Evolutionary conservation across 2,797 vertebrate genomes (phyloP).

Genomic region (Naso thynnoides): DNA sequence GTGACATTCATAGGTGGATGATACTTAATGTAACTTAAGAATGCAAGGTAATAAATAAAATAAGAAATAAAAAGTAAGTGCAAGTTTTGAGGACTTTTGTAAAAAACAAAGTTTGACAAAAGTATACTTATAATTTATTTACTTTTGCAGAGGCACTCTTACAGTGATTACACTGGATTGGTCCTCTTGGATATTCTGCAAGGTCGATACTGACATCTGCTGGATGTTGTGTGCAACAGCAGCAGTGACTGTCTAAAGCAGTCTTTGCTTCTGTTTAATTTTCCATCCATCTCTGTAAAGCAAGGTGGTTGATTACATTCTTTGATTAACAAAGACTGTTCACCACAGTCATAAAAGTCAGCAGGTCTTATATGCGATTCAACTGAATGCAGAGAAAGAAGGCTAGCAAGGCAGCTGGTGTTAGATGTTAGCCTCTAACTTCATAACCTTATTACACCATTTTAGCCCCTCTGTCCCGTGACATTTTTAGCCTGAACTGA

Average conservation of each 20-base stretch:
- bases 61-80: background rate
- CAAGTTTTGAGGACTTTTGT: background rate
- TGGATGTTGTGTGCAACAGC: slow-evolving; percentile 57
- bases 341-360: background rate
- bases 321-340: slow-evolving; percentile 6
- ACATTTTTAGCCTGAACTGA: slow-evolving; percentile 22
- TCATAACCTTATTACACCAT: slow-evolving; percentile 39
- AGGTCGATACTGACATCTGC: slow-evolving; percentile 66
- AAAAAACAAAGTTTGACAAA: background rate
- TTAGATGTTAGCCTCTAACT: slow-evolving; percentile 10
- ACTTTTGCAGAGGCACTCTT: too few species aligned
- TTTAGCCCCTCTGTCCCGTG: slow-evolving; percentile 38
- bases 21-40: too few species aligned
- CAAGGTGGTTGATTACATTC: background rate
- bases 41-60: too few species aligned
- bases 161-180: background rate
- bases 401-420: background rate
- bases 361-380: background rate
- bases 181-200: background rate
- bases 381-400: background rate
- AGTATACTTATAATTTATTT: background rate
- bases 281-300: background rate
- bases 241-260: background rate
- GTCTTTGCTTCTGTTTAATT: background rate
- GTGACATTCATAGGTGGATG: background rate